phyloP scores from a whole-genome alignment of 1,140 invertebrate genomes.

The Megalonaias nervosa region DNA sequence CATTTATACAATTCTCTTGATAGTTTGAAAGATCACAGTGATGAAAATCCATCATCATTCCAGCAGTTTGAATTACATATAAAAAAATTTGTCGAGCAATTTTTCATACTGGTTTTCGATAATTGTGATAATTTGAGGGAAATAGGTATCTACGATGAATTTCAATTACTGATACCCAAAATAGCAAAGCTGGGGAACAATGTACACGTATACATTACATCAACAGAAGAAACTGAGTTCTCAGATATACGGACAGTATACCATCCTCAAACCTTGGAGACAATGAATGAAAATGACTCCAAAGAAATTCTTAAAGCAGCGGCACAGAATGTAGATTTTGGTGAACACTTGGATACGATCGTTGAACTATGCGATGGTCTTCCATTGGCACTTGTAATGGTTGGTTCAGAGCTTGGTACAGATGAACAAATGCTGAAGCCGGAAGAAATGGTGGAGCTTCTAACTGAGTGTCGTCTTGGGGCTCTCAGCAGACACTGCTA shows the following conservation, averaged over 20 bases:
- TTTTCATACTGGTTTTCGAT: constrained; percentile 5
- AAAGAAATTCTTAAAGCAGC: background rate
- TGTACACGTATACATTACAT: too few relatives aligned
- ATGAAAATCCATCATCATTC: too few relatives aligned
- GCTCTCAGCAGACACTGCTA: constrained; percentile 7
- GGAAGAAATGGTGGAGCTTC: constrained; percentile 18
- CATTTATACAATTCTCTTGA: too few relatives aligned
- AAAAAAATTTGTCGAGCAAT: background rate
- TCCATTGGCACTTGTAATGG: constrained; percentile 12
- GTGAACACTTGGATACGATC: constrained; percentile 2
- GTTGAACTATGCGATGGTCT: constrained; percentile 20
- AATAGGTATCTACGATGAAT: background rate
- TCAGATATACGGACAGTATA: too few relatives aligned
- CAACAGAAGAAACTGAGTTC: background rate
- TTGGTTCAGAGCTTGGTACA: constrained; percentile 14
- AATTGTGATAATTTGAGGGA: constrained; percentile 19
- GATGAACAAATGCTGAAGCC: constrained; percentile 11
- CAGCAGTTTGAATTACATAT: too few relatives aligned
- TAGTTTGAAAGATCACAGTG: too few relatives aligned
- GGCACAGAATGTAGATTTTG: constrained; percentile 1
- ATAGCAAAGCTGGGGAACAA: too few relatives aligned
- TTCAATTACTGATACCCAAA: background rate
- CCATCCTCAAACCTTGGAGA: constrained; percentile 5
- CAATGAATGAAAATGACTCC: background rate
- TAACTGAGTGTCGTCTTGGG: constrained; percentile 22